Evolutionary conservation across 2,113 vertebrate species (phyloP), one percentile per base, ranked within the genome.

Genomic region (Smithornis capensis): DNA sequence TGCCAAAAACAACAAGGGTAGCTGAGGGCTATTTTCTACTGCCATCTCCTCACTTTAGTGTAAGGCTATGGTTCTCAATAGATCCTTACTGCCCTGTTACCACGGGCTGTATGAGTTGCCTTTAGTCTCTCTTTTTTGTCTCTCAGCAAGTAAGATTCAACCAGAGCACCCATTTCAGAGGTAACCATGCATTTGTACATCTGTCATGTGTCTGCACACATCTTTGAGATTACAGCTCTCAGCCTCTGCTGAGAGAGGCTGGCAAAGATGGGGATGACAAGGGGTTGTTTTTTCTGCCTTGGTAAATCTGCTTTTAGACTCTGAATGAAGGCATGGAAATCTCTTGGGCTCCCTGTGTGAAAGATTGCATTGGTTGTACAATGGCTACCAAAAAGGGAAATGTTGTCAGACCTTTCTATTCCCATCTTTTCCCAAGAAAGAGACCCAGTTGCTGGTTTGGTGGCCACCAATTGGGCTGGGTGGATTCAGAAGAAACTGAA

Each of bases 1-100:
- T 53, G 95, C 93, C 96, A 97, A 95, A 87, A 94, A 2, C 75
- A 93, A 89, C 80, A 92, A 45, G 76, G 37, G 22, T 47, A n/a
- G 14, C 19, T 18, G 60, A 75, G 79, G 68, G 47, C 47, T 47
- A 10, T 71, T 87, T 81, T 95, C 68, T 87, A 2, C 83, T 31
- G 79, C 63, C 42, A 50, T 27, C 68, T 42, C 64, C 37, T 57
- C 17, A 4, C 50, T 74, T 14, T 13, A 6, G 62, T 2, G 1
- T 10, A 7, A 78, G 44, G 47, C 69, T 93, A 35, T 69, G 47
- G 33, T 14, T 89, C 60, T 55, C 31, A 74, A 35, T 2, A 27
- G 37, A 42, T 19, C 16, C 14, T 24, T 10, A 3, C 33, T 69
- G 12, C 24, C 2, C 31, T 64, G 44, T 47, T 82, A 4, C 14